Evolutionary conservation across 2,888 invertebrate genomes (phyloP), one percentile per base, ranked within the genome.

Genomic region (Lasioglossum morio): DNA sequence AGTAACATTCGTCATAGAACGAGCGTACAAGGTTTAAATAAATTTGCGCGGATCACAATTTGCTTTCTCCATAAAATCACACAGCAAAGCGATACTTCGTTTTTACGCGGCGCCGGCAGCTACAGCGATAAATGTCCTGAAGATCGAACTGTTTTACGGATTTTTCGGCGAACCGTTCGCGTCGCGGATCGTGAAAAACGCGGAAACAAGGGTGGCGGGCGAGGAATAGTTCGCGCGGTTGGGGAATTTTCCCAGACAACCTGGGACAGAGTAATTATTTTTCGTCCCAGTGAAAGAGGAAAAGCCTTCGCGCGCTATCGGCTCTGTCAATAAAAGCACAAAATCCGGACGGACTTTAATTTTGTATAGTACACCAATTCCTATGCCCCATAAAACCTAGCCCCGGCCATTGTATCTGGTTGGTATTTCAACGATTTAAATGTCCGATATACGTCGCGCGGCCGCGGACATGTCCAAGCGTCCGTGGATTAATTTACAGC

Each of bases 401-500:
- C 85, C 87, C 87, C 70, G 40, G 2, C 63, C 84, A 87, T 89
- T 91, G 89, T 90, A 81, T 78, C 86, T 82, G 76, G 73, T 79
- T 77, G 88, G 85, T 86, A 89, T 91, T 91, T 90, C 90, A 89
- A 89, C 89, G 90, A 89, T 89, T 84, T 74, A 81, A 82, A 82
- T 73, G 79, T 66, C 72, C 74, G 81, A 83, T 82, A 83, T 81
- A 82, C 70, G 81, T 43, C 46, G 72, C 53, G 72, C 77, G 63
- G 77, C 34, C 73, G 74, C 79, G 78, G 72, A 77, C 70, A 70
- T 72, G 81, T 86, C 69, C 79, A 77, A 63, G 78, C 85, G 83
- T 84, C 79, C 84, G 53, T 86, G 90, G 87, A 92, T 93, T 92
- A 91, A 93, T 92, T 92, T 91, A 90, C 88, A 88, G 87, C 84